A percentile compares a stretch with the other conserved stretches of the same genome.
Conservation (phyloP, 2,888 invertebrate species). For the Phania funesta region DNA sequence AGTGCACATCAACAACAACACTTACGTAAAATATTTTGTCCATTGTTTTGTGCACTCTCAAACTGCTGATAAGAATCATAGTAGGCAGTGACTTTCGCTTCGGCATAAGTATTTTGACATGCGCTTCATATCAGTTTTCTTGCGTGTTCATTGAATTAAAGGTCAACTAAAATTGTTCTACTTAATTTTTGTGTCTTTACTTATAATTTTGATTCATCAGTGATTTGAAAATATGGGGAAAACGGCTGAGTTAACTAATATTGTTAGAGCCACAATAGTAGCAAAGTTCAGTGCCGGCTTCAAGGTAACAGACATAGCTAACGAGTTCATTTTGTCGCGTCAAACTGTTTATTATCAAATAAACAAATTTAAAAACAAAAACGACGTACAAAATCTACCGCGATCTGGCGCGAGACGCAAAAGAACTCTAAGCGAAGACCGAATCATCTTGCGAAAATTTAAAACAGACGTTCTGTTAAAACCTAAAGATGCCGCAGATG, state of each 20-base stretch:
- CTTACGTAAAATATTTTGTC: slow-evolving; percentile 5
- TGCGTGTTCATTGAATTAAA: not conserved
- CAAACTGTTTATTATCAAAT: slow-evolving; percentile 23
- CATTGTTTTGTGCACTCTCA: slow-evolving; percentile 2
- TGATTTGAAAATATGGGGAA: slow-evolving; percentile 18
- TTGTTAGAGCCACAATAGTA: too few relatives aligned
- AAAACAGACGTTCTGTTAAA: too few relatives aligned
- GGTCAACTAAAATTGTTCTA: slow-evolving; percentile 29
- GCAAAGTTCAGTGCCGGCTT: not conserved
- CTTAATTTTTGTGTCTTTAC: slow-evolving; percentile 13
- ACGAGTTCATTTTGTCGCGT: slow-evolving; percentile 14
- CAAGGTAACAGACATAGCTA: not conserved
- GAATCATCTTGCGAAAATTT: not conserved
- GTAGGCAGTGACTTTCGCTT: slow-evolving; percentile 8
- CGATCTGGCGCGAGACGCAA: not conserved
- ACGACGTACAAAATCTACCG: not conserved
- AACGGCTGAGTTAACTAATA: slow-evolving; percentile 4
- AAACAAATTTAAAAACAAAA: not conserved
- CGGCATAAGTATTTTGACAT: slow-evolving; percentile 30
- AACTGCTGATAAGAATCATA: slow-evolving; percentile 4
- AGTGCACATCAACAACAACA: not conserved
- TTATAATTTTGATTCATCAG: slow-evolving; percentile 16
- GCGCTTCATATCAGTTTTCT: slow-evolving; percentile 28
- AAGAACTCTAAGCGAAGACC: not conserved
- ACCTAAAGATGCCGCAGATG: too few relatives aligned